Conservation (phyloP, 2,888 invertebrate genomes). For the Bimastos eiseni region DNA sequence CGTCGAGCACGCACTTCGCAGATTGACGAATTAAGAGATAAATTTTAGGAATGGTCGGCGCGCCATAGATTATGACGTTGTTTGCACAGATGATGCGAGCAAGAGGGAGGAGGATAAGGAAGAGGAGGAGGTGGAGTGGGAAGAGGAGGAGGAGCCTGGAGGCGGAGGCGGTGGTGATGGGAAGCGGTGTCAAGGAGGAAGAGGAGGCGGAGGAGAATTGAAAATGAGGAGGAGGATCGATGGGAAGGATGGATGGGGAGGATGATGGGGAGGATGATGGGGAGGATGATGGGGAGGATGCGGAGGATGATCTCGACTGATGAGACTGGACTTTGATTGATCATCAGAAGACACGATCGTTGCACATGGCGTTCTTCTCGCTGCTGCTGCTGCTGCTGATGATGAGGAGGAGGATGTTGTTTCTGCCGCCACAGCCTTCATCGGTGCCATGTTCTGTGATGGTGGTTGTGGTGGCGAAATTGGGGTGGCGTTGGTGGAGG, state of each 20-base stretch:
- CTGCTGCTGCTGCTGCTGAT: too few species aligned
- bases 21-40: neutral
- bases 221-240: neutral
- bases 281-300: neutral
- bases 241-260: too few species aligned
- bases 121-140: neutral
- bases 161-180: neutral
- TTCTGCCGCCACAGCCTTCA: neutral
- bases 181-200: neutral
- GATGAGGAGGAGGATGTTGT: too few species aligned
- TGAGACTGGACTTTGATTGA: conserved; percentile 13
- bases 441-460: neutral
- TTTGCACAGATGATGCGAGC: neutral
- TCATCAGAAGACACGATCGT: neutral
- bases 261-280: too few species aligned
- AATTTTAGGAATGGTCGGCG: neutral
- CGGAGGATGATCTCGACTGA: neutral
- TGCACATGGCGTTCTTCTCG: neutral
- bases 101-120: neutral
- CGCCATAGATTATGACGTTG: conserved; percentile 7
- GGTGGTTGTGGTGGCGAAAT: too few species aligned
- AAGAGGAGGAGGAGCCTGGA: neutral
- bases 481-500: too few species aligned
- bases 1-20: neutral
- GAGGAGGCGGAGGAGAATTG: neutral